These are phyloP conservation scores for Hemicordylus capensis DNA, from an alignment of 2,113 vertebrate species.

Conservation along the genomic window DNA sequence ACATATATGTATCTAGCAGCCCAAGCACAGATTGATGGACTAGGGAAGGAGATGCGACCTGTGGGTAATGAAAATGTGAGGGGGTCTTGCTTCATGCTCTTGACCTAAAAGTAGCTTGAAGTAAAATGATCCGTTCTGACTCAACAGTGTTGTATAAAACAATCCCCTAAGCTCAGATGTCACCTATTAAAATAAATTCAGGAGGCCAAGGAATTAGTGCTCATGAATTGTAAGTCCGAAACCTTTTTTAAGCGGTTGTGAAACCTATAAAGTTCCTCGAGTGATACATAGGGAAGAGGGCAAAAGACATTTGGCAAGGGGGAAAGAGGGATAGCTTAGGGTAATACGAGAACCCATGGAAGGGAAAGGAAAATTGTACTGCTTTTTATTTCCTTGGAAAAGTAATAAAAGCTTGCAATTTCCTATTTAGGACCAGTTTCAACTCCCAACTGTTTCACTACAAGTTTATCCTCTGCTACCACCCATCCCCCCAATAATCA, in stretches of 20 bases:
- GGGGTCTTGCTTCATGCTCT: constrained; percentile 68
- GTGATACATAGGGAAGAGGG: constrained; percentile 73
- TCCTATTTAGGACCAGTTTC: constrained; percentile 40
- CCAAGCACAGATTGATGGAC: constrained; percentile 56
- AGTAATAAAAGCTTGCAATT: constrained; percentile 44
- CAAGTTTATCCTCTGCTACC: too few relatives aligned
- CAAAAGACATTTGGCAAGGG: constrained; percentile 61
- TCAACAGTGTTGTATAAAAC: constrained; percentile 78
- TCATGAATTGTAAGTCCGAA: constrained; percentile 71
- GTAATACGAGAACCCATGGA: constrained; percentile 62
- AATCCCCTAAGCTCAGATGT: constrained; percentile 76
- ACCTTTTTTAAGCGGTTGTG: constrained; percentile 75
- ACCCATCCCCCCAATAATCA: not conserved
- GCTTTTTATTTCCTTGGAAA: not conserved
- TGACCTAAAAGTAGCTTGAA: constrained; percentile 72
- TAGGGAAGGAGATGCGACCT: constrained; percentile 63
- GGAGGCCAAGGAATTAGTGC: constrained; percentile 77
- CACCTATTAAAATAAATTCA: constrained; percentile 82
- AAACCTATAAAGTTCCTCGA: constrained; percentile 7
- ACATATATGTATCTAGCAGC: too few relatives aligned
- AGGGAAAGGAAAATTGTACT: constrained; percentile 38
- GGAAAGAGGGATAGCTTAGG: constrained; percentile 58
- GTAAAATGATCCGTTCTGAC: constrained; percentile 77
- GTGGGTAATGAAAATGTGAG: constrained; percentile 69
- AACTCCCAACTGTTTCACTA: not conserved